A percentile compares a stretch with the other conserved stretches of the same genome.
Evolutionary conservation across 2,888 invertebrate species (phyloP).

Genomic region (Sicus ferrugineus): DNA sequence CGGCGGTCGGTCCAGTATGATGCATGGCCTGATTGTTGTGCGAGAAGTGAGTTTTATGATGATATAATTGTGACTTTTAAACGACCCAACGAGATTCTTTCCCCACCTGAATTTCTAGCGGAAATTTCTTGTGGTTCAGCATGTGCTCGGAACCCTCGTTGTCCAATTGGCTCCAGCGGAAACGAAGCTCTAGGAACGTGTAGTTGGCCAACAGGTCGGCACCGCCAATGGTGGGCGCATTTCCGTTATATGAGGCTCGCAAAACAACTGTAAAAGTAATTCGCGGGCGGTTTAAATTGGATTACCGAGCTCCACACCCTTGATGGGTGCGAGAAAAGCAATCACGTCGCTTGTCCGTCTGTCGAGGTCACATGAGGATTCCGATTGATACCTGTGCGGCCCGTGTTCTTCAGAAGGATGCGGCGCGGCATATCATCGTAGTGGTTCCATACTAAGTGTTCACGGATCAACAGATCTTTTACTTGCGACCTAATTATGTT

Average conservation of each 20-base stretch:
- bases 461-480: slow-evolving; percentile 55
- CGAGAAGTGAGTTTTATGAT: not conserved
- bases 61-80: not conserved
- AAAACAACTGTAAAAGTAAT: slow-evolving; percentile 47
- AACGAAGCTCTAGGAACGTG: slow-evolving; percentile 67
- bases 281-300: too few species aligned
- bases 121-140: slow-evolving; percentile 66
- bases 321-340: too few species aligned
- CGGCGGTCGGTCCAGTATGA: slow-evolving; percentile 49
- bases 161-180: slow-evolving; percentile 70
- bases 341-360: too few species aligned
- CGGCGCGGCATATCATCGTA: slow-evolving; percentile 66
- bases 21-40: slow-evolving; percentile 56
- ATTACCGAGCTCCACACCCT: too few species aligned
- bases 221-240: slow-evolving; percentile 61
- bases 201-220: slow-evolving; percentile 67
- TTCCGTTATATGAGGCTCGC: slow-evolving; percentile 53
- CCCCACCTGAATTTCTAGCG: slow-evolving; percentile 69
- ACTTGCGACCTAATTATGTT: slow-evolving; percentile 61
- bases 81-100: not conserved
- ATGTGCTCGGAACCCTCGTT: slow-evolving; percentile 71
- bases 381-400: slow-evolving; percentile 66
- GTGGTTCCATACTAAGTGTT: slow-evolving; percentile 66
- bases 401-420: slow-evolving; percentile 67
- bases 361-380: too few species aligned